These are phyloP conservation scores for Muscidifurax raptorellus DNA, from an alignment of 1,140 invertebrate species.

Conservation along the genomic window DNA sequence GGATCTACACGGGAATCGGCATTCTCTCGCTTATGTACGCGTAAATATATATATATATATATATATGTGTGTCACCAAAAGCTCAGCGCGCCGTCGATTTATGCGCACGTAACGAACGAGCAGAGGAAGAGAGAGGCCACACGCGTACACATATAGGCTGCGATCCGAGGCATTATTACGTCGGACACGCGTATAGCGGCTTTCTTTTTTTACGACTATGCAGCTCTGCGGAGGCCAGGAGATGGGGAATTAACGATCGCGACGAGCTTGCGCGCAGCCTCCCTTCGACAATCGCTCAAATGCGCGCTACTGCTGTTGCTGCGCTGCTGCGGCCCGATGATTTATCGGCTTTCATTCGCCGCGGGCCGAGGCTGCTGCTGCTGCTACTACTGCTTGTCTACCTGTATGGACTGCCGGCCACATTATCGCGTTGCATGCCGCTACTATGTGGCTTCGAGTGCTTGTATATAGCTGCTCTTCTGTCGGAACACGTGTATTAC, in stretches of 20 bases:
- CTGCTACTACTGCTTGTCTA: not conserved
- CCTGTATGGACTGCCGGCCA: not conserved
- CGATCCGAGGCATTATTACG: not conserved
- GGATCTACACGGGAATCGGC: not conserved
- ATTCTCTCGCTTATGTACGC: too few relatives aligned
- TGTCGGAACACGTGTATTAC: too few relatives aligned
- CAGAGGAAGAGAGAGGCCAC: not conserved
- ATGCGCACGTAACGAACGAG: slow-evolving; percentile 18
- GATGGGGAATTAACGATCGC: slow-evolving; percentile 17
- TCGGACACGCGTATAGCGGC: not conserved
- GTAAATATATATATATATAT: too few relatives aligned
- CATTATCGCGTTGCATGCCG: too few relatives aligned
- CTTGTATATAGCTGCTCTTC: too few relatives aligned
- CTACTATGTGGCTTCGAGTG: too few relatives aligned
- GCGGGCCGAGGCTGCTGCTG: slow-evolving; percentile 9
- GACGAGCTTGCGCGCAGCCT: not conserved
- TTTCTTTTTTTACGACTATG: slow-evolving; percentile 13
- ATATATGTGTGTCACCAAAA: too few relatives aligned
- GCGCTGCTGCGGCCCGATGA: slow-evolving; percentile 46
- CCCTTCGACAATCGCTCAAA: slow-evolving; percentile 11
- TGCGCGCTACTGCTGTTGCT: not conserved
- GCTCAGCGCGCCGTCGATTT: slow-evolving; percentile 30
- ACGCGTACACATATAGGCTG: not conserved
- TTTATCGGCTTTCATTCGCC: slow-evolving; percentile 58
- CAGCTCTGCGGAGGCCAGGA: not conserved